These are phyloP conservation scores for Lymantria monacha DNA, from an alignment of 2,888 invertebrate species.

Conservation along the genomic window DNA sequence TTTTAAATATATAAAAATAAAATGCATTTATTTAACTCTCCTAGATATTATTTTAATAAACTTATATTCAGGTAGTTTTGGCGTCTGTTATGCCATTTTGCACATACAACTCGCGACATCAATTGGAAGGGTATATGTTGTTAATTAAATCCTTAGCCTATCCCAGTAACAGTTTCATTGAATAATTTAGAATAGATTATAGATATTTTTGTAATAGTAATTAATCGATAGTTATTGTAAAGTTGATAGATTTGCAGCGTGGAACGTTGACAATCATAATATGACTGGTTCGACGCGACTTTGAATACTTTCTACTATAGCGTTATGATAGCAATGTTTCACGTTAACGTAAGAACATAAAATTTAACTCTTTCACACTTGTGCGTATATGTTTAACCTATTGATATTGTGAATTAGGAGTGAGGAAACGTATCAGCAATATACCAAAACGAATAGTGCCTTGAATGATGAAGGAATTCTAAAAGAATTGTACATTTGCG, in stretches of 20 bases:
- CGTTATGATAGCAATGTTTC: conserved; percentile 40
- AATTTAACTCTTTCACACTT: conserved; percentile 67
- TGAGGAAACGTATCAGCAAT: conserved; percentile 80
- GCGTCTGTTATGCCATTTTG: conserved; percentile 45
- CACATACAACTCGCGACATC: conserved; percentile 52
- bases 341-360: conserved; percentile 52
- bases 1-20: conserved; percentile 26
- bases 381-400: conserved; percentile 64
- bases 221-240: conserved; percentile 70
- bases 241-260: conserved; percentile 48
- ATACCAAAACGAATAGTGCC: conserved; percentile 81
- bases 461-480: conserved; percentile 68
- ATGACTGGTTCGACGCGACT: conserved; percentile 17
- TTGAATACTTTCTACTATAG: conserved; percentile 5
- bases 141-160: conserved; percentile 78
- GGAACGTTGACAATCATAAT: conserved; percentile 41
- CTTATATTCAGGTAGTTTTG: conserved; percentile 55
- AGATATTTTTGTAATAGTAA: conserved; percentile 81
- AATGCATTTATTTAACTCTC: conserved; percentile 66
- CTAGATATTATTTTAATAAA: conserved; percentile 43
- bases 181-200: conserved; percentile 77
- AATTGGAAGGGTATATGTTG: conserved; percentile 74
- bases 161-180: conserved; percentile 71
- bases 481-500: conserved; percentile 60
- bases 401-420: conserved; percentile 77